Base-by-base conservation (phyloP, 2,113 vertebrate species). In the Meriones unguiculatus region DNA sequence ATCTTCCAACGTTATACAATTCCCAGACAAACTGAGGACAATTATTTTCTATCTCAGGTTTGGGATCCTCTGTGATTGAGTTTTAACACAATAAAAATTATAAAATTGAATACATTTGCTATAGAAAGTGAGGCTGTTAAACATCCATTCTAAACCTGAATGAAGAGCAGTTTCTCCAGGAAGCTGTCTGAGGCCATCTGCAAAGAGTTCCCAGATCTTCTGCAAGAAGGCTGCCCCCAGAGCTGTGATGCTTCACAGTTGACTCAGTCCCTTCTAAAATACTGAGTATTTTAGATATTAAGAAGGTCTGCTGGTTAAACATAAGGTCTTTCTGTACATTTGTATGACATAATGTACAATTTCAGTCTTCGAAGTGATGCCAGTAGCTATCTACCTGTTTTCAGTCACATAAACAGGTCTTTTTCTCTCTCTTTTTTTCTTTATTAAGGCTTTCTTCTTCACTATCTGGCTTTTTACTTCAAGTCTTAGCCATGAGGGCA, bases 41-140 rank as follows among this genome's bases (percentile, higher is more conserved):
- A 94, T 77, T 94, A 96, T 69, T 94, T 96, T 93, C 90, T 87
- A 94, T 90, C 93, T 64, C 90, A 96, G 95, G 90, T 96, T 92
- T 82, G 38, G 72, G 77, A 89, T 90, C 57, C 35, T 65, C 91
- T 62, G 52, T 81, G 92, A 97, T 24, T 73, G 75, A 89, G 41
- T 95, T 95, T 95, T 81, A 95, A 86, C 54, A 97, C 85, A 95
- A 89, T 65, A 41, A 92, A 94, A 94, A 94, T 82, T 69, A 85
- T 62, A 90, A 85, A 86, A 96, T 57, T 90, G 90, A 92, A 92
- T 80, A 85, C 72, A 94, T 96, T 90, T 97, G 84, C 81, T 93
- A 87, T 38, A 72, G 67, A 89, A 94, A 94, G 97, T 0, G 14
- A 92, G 65, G 50, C 17, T 35, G 78, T 86, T 69, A 54, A 54